Base-by-base conservation (phyloP, 2,113 vertebrate genomes). In the Pycnonotus jocosus region DNA sequence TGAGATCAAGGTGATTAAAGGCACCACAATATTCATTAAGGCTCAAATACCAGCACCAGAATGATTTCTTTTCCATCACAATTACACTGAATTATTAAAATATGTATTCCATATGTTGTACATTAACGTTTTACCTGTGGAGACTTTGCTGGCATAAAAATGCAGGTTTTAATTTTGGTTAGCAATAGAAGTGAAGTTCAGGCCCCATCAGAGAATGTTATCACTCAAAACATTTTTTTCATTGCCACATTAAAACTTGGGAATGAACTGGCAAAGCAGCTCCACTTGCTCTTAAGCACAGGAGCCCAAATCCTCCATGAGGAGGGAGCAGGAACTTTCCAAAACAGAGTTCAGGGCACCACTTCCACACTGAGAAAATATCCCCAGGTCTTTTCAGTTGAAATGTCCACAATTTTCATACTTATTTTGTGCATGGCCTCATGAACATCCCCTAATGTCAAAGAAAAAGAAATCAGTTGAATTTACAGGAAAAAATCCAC, bases 401-500 rank as follows among this genome's bases (percentile, higher is more conserved):
- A 68, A 72, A 76, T 2, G 68, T 1, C 42, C 57, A 31, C 11
- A 50, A 12, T n/a, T 10, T 16, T 23, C 51, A 68, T 3, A 35
- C 10, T 42, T 28, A 22, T 6, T 81, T 40, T 47, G n/a, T 44
- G n/a, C 37, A 7, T 4, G 9, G 53, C 17, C 44, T 27, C 15
- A 12, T 38, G 27, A 62, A 65, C 4, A 14, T 20, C 28, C 15
- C 50, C 21, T 81, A 10, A 50, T 35, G 81, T 35, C n/a, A 87
- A 66, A 65, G 31, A 4, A 57, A 65, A 71, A 57, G 23, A 25
- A 22, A 71, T 2, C 22, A 19, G 51, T n/a, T 45, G 35, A 23
- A 54, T 71, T 60, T 24, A 22, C 10, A 44, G n/a, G 4, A 58
- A 16, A 0, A 30, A 9, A 1, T 7, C 1, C 19, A 31, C 5